A percentile compares a stretch with the other conserved stretches of the same genome.
Conservation (phyloP, 2,113 vertebrate species). For the Lonchura striata region DNA sequence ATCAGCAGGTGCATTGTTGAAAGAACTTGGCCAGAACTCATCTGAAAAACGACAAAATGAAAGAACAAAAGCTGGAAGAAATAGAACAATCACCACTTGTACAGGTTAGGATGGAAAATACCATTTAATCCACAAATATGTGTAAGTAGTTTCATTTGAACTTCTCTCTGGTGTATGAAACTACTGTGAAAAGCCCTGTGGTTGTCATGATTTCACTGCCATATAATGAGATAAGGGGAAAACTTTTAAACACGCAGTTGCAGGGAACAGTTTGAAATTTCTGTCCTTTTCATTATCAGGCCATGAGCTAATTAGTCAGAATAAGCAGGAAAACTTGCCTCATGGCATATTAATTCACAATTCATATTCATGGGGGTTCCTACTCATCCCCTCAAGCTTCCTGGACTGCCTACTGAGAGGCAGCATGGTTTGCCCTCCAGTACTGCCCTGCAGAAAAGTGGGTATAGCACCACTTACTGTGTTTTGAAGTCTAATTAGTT, state of each 20-base stretch:
- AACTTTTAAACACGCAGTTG: not conserved
- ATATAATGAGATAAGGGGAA: not conserved
- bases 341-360: constrained; percentile 39
- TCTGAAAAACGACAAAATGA: not conserved
- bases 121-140: not conserved
- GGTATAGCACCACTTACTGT: constrained; percentile 58
- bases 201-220: not conserved
- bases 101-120: not conserved
- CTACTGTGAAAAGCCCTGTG: not conserved
- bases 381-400: constrained; percentile 41
- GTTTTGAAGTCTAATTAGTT: constrained; percentile 64
- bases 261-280: not conserved
- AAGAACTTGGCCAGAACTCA: not conserved
- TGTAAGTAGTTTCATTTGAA: not conserved
- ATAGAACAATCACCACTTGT: not conserved
- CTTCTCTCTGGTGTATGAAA: not conserved
- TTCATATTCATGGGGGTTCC: constrained; percentile 47
- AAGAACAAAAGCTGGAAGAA: not conserved
- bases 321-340: constrained; percentile 24
- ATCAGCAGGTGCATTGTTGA: not conserved
- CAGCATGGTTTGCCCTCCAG: constrained; percentile 47
- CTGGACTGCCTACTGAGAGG: constrained; percentile 42
- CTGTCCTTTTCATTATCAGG: constrained; percentile 38
- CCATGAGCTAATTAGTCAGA: constrained; percentile 43
- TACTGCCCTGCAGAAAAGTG: constrained; percentile 41